Base-by-base conservation (phyloP, 2,113 vertebrate species). In the Forbesichthys papilliferus region DNA sequence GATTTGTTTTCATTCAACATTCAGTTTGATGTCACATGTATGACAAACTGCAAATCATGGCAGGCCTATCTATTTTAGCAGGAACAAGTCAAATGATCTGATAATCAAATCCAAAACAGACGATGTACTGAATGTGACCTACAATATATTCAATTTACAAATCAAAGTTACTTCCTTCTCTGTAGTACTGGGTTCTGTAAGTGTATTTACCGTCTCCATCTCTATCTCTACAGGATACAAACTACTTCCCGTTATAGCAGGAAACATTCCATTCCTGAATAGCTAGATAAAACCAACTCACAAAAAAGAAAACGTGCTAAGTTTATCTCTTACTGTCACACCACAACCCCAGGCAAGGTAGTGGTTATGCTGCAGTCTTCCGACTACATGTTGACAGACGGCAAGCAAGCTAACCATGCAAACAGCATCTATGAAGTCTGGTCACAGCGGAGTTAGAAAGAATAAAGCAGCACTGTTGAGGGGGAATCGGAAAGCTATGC, bases 191-290 rank as follows among this genome's bases (percentile, higher is more conserved):
- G 7, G 36, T 42, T 42, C 5, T 6, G 36, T 42, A 27, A 27
- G 27, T 27, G 27, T 27, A 27, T 27, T 27, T 27, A 2, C 27
- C 27, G 27, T 27, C 27, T 27, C 27, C 27, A 42, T 42, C 36
- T 6, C 36, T 42, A 42, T 42, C 7, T 42, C 36, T 6, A 42
- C 36, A 42, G 36, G 36, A 42, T 51, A 27, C 62, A 48, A 18
- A 13, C 47, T 36, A 65, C 63, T 65, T 65, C 49, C 63, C 52
- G 48, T 53, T 53, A 34, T 14, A 65, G 34, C 63, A 64, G 63
- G 63, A 65, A 65, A 65, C 36, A 53, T 49, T 34, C 34, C n/a
- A 34, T 49, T 33, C 12, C 27, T 65, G 18, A 52, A 54, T 9
- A 54, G 52, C 36, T 42, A 42, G 36, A 42, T 42, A 42, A 42